Base-by-base conservation (phyloP, 2,888 invertebrate species). In the Spilarctia lutea region DNA sequence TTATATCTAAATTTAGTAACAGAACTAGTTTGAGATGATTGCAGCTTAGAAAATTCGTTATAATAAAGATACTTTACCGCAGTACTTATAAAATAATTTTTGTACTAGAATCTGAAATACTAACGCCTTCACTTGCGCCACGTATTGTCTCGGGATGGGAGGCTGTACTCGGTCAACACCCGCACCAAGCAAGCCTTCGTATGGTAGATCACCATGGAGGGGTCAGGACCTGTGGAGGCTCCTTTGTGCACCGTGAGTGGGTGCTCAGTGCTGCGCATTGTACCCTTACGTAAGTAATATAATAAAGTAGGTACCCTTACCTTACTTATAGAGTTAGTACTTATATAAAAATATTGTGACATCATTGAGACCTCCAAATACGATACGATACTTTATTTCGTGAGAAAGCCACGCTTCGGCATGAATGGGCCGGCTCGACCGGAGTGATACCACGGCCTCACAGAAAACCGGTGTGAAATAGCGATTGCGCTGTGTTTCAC, bases 111-210 rank as follows among this genome's bases (percentile, higher is more conserved):
- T 42, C 60, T 10, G 42, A 42, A 18, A 18, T 8, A 39, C 18
- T 0, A 27, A 39, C 39, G 4, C 3, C 63, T 60, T 63, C 70
- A 63, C 0, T 18, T 16, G 33, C 16, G 1, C 39, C 20, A 8
- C 76, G 94, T 60, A 94, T 94, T 70, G 89, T 94, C 63, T 94
- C 94, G 0, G 94, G 94, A 1, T 94, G 94, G 94, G 88, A 88
- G 72, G 94, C 94, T 18, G 33, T 71, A 35, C 91, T 90, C 0
- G 94, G 94, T 0, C 91, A 94, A 88, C 90, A 89, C 75, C 94
- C 95, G 6, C 91, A 94, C 83, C 94, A 94, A 82, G 89, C 88
- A 18, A 84, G 89, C 4, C 87, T 94, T 42, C 92, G 94, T 0
- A 85, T 92, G 89, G 86, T 91, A 71, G 81, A 79, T 80, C 24